A percentile compares a stretch with the other conserved stretches of the same genome.
phyloP scores from a whole-genome alignment of 2,888 invertebrate genomes.

The Corbicula japonica region DNA sequence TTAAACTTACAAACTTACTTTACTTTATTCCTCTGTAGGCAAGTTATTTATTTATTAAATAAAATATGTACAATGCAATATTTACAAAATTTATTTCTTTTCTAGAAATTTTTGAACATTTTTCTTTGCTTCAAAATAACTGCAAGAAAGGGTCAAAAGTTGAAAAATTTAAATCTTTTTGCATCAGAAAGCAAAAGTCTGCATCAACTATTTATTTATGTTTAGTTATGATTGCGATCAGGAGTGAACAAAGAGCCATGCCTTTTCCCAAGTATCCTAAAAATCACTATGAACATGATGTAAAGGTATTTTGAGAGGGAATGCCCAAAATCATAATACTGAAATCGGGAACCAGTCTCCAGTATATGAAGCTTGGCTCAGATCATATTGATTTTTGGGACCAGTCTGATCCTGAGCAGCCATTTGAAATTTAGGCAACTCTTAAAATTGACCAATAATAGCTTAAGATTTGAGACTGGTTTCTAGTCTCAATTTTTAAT shows the following conservation, averaged over 20 bases:
- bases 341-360: too few species aligned
- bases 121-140: too few species aligned
- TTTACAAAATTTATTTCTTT: too few species aligned
- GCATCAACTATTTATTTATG: not conserved
- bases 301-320: slow-evolving; percentile 14
- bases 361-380: not conserved
- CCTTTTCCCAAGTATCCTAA: slow-evolving; percentile 54
- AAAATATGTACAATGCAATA: too few species aligned
- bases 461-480: not conserved
- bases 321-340: not conserved
- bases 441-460: not conserved
- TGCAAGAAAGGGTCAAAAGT: too few species aligned
- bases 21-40: too few species aligned
- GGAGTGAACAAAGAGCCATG: not conserved
- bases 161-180: not conserved
- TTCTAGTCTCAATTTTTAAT: too few species aligned
- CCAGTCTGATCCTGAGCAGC: not conserved
- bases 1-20: too few species aligned
- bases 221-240: not conserved
- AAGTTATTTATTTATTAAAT: too few species aligned
- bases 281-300: slow-evolving; percentile 50
- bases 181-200: not conserved
- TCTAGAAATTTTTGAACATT: too few species aligned
- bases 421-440: not conserved
- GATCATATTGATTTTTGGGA: not conserved